Evolutionary conservation across 2,888 invertebrate genomes (phyloP).

Genomic region (Camponotus fellah): DNA sequence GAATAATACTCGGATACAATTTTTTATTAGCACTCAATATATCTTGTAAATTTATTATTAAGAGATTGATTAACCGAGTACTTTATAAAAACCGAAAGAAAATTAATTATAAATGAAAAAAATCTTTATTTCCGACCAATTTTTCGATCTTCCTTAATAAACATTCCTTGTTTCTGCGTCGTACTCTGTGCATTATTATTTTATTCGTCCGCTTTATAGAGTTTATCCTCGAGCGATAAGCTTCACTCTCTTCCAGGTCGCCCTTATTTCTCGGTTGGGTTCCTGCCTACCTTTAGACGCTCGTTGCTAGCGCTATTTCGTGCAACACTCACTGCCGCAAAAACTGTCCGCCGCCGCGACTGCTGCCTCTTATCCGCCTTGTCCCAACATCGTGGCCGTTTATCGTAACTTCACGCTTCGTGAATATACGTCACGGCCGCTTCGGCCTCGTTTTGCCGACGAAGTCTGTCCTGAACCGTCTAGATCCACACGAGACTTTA

Average conservation of each 20-base stretch:
- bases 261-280: constrained; percentile 53
- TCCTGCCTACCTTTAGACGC: constrained; percentile 39
- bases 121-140: background rate
- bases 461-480: constrained; percentile 44
- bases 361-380: constrained; percentile 51
- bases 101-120: constrained; percentile 13
- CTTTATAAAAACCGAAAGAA: background rate
- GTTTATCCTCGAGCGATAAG: constrained; percentile 63
- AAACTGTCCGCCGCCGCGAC: constrained; percentile 44
- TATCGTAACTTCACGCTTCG: constrained; percentile 64
- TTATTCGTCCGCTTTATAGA: constrained; percentile 42
- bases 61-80: background rate
- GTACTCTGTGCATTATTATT: constrained; percentile 38
- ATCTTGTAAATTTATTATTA: background rate
- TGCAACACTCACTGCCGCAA: constrained; percentile 49
- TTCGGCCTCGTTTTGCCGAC: constrained; percentile 57
- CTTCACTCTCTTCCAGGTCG: constrained; percentile 33
- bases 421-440: constrained; percentile 58
- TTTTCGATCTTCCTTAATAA: constrained; percentile 15
- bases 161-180: constrained; percentile 14
- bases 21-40: background rate
- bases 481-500: constrained; percentile 47
- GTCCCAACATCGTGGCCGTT: constrained; percentile 59
- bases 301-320: constrained; percentile 48
- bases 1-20: background rate